Evolutionary conservation across 2,888 invertebrate species (phyloP).

Genomic region (Tachystola acroxantha): DNA sequence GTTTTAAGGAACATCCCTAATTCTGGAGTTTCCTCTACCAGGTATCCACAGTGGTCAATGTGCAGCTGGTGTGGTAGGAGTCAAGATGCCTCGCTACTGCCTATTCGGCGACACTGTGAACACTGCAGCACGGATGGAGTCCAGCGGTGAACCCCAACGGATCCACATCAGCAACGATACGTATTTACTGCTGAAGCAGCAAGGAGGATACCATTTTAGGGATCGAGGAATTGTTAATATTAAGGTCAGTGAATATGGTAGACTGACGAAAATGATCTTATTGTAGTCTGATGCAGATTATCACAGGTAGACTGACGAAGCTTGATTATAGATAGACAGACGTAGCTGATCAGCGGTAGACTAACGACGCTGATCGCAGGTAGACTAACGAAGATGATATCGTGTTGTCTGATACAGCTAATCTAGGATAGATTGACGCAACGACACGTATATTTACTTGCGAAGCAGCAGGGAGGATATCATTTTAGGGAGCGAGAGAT

Average conservation of each 20-base stretch:
- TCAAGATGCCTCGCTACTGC: conserved; percentile 91
- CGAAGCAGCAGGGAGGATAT: conserved; percentile 85
- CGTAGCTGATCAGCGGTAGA: too few species aligned
- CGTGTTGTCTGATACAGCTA: too few species aligned
- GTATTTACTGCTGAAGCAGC: conserved; percentile 80
- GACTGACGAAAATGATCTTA: not conserved
- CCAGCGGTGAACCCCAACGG: conserved; percentile 84
- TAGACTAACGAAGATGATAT: too few species aligned
- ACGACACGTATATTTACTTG: conserved; percentile 81
- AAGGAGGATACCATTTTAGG: conserved; percentile 85
- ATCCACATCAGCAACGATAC: conserved; percentile 88
- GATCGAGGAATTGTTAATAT: conserved; percentile 86
- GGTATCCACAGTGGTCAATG: conserved; percentile 81
- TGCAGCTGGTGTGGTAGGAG: conserved; percentile 90
- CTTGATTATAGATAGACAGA: too few species aligned
- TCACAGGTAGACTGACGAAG: too few species aligned
- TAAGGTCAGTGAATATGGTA: conserved; percentile 80
- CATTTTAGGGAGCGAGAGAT: conserved; percentile 85
- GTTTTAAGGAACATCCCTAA: too few species aligned
- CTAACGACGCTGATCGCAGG: too few species aligned
- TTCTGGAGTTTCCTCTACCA: conserved; percentile 14
- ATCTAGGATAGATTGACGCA: too few species aligned
- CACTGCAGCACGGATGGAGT: conserved; percentile 89
- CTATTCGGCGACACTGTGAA: conserved; percentile 91
- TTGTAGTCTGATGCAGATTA: too few species aligned